Percentiles rank a stretch among this genome's conserved stretches.
Evolutionary conservation across 2,888 invertebrate genomes (phyloP).

Genomic region (Iselma pallidipennis): DNA sequence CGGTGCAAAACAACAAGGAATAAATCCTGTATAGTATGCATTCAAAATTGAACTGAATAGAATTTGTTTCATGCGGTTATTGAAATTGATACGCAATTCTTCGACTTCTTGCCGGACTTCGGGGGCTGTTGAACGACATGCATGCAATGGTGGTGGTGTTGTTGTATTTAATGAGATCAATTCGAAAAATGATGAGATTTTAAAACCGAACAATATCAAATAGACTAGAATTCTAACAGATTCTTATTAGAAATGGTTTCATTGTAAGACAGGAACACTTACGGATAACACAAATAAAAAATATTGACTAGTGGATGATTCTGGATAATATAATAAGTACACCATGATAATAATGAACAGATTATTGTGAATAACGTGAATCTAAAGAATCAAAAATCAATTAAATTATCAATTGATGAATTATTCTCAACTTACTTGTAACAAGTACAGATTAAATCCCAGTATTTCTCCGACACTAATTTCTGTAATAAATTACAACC

Average conservation of each 20-base stretch:
- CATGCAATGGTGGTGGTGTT: constrained; percentile 68
- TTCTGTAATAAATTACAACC: constrained; percentile 45
- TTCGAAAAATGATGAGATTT: constrained; percentile 77
- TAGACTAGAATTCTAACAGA: constrained; percentile 72
- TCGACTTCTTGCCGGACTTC: constrained; percentile 85
- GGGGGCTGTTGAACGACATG: constrained; percentile 72
- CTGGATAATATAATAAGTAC: constrained; percentile 72
- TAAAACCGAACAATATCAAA: constrained; percentile 79
- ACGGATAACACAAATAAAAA: constrained; percentile 89
- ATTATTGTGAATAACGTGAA: constrained; percentile 66
- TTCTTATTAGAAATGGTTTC: neutral
- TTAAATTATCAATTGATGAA: neutral
- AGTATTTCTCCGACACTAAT: constrained; percentile 36
- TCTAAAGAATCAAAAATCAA: constrained; percentile 57
- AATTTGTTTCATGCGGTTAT: constrained; percentile 85
- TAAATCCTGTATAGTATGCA: constrained; percentile 86
- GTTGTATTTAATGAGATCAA: constrained; percentile 50
- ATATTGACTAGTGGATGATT: constrained; percentile 79
- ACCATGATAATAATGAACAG: constrained; percentile 66
- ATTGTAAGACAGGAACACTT: constrained; percentile 58
- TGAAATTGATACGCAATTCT: constrained; percentile 82
- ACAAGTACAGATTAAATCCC: constrained; percentile 29
- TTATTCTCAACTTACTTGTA: constrained; percentile 1
- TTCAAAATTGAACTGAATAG: constrained; percentile 77
- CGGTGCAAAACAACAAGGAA: constrained; percentile 89